Percentiles rank a stretch among this genome's conserved stretches.
Evolutionary conservation across 2,888 invertebrate species (phyloP).

Genomic region (Allophyes oxyacanthae): DNA sequence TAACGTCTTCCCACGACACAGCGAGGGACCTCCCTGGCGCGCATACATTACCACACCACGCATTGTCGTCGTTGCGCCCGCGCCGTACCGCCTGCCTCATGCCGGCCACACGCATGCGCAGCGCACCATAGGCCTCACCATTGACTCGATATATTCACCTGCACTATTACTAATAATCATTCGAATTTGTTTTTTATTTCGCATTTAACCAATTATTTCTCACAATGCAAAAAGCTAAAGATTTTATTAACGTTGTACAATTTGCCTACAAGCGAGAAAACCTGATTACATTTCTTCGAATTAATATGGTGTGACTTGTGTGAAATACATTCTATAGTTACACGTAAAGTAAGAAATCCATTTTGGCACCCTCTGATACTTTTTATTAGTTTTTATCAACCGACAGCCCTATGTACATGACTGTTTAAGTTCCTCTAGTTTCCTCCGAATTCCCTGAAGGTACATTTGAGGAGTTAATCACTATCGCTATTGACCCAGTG

Average conservation of each 20-base stretch:
- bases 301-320: no score
- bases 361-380: no score
- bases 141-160: constrained; percentile 52
- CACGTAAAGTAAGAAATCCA: no score
- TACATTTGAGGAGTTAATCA: constrained; percentile 22
- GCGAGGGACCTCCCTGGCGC: constrained; percentile 82
- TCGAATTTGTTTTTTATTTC: constrained; percentile 37
- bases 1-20: constrained; percentile 80
- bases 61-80: constrained; percentile 70
- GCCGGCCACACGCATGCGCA: constrained; percentile 60
- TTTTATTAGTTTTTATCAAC: no score
- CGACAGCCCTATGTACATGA: no score
- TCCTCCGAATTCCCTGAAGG: not conserved
- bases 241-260: not conserved
- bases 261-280: no score
- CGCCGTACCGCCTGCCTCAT: constrained; percentile 39
- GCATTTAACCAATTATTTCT: constrained; percentile 8
- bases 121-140: constrained; percentile 38
- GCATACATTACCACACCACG: constrained; percentile 84
- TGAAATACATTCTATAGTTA: no score
- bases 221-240: constrained; percentile 1
- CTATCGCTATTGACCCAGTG: constrained; percentile 46
- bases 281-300: no score
- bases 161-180: constrained; percentile 53
- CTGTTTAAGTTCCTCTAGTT: not conserved